Percentiles rank a stretch among this genome's conserved stretches.
phyloP scores from a whole-genome alignment of 2,113 vertebrate species.

The Pontoporia blainvillei region DNA sequence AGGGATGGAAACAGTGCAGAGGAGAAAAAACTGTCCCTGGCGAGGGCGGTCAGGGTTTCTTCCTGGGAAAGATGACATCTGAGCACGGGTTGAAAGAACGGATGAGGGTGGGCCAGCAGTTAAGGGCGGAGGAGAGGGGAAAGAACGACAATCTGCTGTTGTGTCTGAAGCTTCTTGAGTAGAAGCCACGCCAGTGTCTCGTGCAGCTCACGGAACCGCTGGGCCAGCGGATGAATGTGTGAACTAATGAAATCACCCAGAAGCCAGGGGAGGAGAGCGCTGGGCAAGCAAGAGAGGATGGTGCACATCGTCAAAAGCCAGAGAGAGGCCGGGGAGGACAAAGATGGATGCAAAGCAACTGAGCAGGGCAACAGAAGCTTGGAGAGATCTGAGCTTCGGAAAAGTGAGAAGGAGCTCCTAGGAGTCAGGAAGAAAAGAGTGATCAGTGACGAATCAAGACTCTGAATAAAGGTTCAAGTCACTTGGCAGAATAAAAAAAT shows the following conservation, averaged over 20 bases:
- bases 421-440: neutral
- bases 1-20: neutral
- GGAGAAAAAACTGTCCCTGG: neutral
- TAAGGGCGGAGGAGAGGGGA: neutral
- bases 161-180: neutral
- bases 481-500: neutral
- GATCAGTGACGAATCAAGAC: neutral
- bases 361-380: neutral
- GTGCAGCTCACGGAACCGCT: accelerated
- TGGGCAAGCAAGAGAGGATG: neutral
- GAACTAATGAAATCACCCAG: neutral
- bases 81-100: neutral
- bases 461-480: neutral
- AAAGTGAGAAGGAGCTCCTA: neutral
- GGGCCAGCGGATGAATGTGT: neutral
- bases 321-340: neutral
- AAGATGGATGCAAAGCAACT: neutral
- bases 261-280: neutral
- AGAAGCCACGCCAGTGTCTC: neutral
- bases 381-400: neutral
- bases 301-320: neutral
- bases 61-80: neutral
- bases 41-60: neutral
- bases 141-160: neutral
- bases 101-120: neutral